These are phyloP conservation scores for Chromoteleia sp. DNA, from an alignment of 2,888 invertebrate species.

Conservation along the genomic window DNA sequence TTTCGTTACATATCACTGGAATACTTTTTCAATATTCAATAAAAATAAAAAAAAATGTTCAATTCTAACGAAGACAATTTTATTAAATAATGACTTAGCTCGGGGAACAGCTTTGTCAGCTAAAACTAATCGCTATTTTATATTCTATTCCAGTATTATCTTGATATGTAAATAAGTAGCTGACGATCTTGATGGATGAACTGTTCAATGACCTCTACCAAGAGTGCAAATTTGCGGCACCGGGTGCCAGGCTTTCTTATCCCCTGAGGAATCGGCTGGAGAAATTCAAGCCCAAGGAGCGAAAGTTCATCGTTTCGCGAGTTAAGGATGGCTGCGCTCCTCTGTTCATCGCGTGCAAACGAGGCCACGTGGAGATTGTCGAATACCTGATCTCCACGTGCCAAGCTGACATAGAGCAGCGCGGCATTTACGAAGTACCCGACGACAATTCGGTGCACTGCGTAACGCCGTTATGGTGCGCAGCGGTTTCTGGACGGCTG, in stretches of 20 bases:
- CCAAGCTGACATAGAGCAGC: conserved; percentile 93
- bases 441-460: conserved; percentile 92
- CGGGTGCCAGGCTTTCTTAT: conserved; percentile 88
- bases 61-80: no score
- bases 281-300: conserved; percentile 86
- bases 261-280: conserved; percentile 86
- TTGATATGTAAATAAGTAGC: conserved; percentile 73
- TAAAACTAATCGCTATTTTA: background rate
- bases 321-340: conserved; percentile 92
- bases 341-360: conserved; percentile 91
- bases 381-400: conserved; percentile 94
- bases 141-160: conserved; percentile 33
- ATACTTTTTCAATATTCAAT: no score
- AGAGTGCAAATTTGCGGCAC: conserved; percentile 89
- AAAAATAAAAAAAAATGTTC: no score
- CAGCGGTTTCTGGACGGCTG: conserved; percentile 93
- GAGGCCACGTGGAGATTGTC: conserved; percentile 93
- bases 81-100: no score
- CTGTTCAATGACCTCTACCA: conserved; percentile 88
- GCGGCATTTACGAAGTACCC: conserved; percentile 93
- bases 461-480: conserved; percentile 96
- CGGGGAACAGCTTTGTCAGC: background rate
- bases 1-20: no score
- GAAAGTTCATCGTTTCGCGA: conserved; percentile 89
- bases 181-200: conserved; percentile 82